Conservation (phyloP, 2,888 invertebrate species). For the Xanthorhoe designata region DNA sequence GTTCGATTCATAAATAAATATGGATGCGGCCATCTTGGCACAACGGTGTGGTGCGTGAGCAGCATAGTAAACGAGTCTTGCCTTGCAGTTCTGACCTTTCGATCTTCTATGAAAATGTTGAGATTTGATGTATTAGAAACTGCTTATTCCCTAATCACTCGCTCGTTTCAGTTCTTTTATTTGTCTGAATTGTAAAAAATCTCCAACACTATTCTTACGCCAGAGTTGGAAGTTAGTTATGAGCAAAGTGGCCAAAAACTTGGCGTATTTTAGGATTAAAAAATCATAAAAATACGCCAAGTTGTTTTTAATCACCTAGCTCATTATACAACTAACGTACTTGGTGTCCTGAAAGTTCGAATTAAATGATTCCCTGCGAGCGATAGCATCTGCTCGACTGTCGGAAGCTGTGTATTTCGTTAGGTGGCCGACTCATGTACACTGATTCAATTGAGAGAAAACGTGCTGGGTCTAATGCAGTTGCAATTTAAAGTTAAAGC, state of each 20-base stretch:
- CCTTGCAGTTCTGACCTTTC: constrained; percentile 14
- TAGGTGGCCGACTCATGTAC: constrained; percentile 30
- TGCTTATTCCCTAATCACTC: background rate
- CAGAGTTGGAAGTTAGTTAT: too few relatives aligned
- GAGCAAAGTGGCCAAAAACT: too few relatives aligned
- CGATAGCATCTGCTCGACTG: constrained; percentile 25
- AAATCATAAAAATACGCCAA: too few relatives aligned
- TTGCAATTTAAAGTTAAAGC: background rate
- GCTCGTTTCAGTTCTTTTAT: background rate
- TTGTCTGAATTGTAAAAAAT: background rate
- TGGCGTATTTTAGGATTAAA: too few relatives aligned
- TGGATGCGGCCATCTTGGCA: constrained; percentile 61
- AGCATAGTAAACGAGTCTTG: constrained; percentile 49
- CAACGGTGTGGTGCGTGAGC: constrained; percentile 56
- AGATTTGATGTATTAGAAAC: constrained; percentile 17
- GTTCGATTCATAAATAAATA: constrained; percentile 68
- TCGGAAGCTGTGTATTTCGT: constrained; percentile 45
- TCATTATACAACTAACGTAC: background rate
- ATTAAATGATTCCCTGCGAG: constrained; percentile 52
- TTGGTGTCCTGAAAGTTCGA: constrained; percentile 28
- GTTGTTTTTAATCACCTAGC: too few relatives aligned
- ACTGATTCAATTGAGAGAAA: constrained; percentile 16
- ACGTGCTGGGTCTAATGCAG: constrained; percentile 9
- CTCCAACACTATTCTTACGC: too few relatives aligned
- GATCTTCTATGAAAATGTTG: constrained; percentile 20